Percentiles rank a stretch among this genome's conserved stretches.
These are phyloP conservation scores for Eupithecia inturbata DNA, from an alignment of 2,888 invertebrate genomes.

Conservation along the genomic window DNA sequence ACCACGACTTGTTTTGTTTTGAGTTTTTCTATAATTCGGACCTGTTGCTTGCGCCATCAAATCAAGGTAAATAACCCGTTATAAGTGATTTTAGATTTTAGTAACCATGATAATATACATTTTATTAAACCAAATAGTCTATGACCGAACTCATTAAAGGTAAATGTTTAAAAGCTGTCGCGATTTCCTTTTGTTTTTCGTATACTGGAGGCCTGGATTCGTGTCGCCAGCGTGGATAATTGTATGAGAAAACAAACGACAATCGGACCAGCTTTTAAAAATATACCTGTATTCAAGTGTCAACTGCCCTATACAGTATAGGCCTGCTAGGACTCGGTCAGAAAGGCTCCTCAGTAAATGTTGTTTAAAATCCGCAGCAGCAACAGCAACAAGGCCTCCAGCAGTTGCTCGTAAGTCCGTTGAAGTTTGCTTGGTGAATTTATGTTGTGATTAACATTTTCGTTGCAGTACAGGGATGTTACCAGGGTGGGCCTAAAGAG, in stretches of 20 bases:
- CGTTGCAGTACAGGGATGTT: constrained; percentile 51
- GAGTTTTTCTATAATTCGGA: not conserved
- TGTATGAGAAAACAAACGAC: not conserved
- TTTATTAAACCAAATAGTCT: not conserved
- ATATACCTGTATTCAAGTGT: not conserved
- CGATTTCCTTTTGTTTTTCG: not conserved
- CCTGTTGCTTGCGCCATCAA: not conserved
- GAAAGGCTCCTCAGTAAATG: constrained; percentile 21
- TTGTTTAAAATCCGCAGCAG: constrained; percentile 83
- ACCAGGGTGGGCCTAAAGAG: constrained; percentile 31
- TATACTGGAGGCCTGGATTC: not conserved
- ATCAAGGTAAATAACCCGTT: not conserved
- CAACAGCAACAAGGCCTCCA: constrained; percentile 96
- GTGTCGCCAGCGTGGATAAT: too few relatives aligned
- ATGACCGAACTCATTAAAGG: too few relatives aligned
- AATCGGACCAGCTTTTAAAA: not conserved
- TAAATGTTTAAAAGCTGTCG: too few relatives aligned
- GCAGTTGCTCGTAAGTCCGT: constrained; percentile 94
- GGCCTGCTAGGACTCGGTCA: constrained; percentile 2
- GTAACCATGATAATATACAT: not conserved
- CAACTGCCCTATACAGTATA: constrained; percentile 8
- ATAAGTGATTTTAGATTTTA: not conserved
- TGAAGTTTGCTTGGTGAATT: constrained; percentile 68
- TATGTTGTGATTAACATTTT: constrained; percentile 76
- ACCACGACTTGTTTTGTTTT: not conserved